Evolutionary conservation across 64 coral and sea anemone genomes (phyloP).

Genomic region (Montipora efflorescens): DNA sequence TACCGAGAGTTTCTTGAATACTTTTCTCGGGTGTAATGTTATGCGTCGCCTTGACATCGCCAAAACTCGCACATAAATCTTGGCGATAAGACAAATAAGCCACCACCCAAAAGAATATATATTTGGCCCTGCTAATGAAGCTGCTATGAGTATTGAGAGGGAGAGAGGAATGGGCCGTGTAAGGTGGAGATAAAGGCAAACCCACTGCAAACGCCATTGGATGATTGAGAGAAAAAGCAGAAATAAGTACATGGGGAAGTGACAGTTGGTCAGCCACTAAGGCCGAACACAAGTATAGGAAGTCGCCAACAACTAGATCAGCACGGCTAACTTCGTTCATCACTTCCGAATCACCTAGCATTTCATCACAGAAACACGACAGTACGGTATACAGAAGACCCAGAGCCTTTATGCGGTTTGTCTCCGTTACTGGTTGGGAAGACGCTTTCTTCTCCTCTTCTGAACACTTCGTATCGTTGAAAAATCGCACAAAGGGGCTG

Average conservation of each 20-base stretch:
- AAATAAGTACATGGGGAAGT: conserved; percentile 52
- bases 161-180: conserved; percentile 14
- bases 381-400: neutral
- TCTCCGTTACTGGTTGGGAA: neutral
- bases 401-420: neutral
- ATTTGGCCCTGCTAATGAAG: conserved; percentile 32
- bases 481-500: neutral
- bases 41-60: conserved; percentile 48
- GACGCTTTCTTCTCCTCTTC: too few relatives aligned
- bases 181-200: conserved; percentile 18
- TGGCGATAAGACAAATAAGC: neutral
- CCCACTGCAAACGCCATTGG: neutral
- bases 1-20: conserved; percentile 48
- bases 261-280: conserved; percentile 38
- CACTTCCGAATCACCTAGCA: conserved; percentile 5
- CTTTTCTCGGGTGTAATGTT: conserved; percentile 59
- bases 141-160: neutral
- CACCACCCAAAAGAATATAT: neutral
- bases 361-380: conserved; percentile 18
- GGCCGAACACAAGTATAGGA: conserved; percentile 1
- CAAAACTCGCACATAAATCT: neutral
- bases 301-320: conserved; percentile 55
- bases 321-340: conserved; percentile 13
- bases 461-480: neutral
- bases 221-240: neutral